Base-by-base conservation (phyloP, 2,113 vertebrate species). In the Apaloderma vittatum region DNA sequence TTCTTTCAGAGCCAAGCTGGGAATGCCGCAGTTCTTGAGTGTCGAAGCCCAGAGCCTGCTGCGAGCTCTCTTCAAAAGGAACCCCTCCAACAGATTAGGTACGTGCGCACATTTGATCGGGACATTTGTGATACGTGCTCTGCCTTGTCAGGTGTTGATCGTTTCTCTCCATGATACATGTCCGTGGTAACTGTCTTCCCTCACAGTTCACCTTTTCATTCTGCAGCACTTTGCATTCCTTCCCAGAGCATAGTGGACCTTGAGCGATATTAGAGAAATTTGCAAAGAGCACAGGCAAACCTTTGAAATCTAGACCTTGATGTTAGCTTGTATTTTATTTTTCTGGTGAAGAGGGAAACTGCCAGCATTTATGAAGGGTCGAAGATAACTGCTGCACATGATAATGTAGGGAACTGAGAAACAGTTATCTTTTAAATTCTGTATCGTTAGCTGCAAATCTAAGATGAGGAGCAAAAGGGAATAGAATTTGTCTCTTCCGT, bases 21-120 rank as follows among this genome's bases (percentile, higher is more conserved):
- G 99, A 57, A 99, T 99, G 99, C 99, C 99, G 0, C 99, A 99
- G 97, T 99, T 99, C 86, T 96, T 99, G 90, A 99, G 99, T 51
- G 12, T 85, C 27, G 99, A 99, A 96, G 99, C 99, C n/a, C 99
- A 99, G 98, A 98, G 99, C 97, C 98, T 99, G 74, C 98, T 99
- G 83, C 98, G 99, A 92, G 99, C 99, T 72, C 99, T 99, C 73
- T 99, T 99, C 98, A 99, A 99, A 92, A 98, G 99, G 86, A 99
- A 99, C 97, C 99, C 99, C 2, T 98, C 98, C 89, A 99, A 99
- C 98, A 98, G 99, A 95, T 97, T 99, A 90, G 99, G 99, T 99
- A 97, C 0, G 32, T 1, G 8, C 8, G 3, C 5, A 15, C 6
- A 0, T 84, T 93, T 66, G 21, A 10, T 63, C 4, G 1, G n/a